Percentiles rank a stretch among this genome's conserved stretches.
These are phyloP conservation scores for Apotomis capreana DNA, from an alignment of 2,888 invertebrate genomes.

Conservation along the genomic window DNA sequence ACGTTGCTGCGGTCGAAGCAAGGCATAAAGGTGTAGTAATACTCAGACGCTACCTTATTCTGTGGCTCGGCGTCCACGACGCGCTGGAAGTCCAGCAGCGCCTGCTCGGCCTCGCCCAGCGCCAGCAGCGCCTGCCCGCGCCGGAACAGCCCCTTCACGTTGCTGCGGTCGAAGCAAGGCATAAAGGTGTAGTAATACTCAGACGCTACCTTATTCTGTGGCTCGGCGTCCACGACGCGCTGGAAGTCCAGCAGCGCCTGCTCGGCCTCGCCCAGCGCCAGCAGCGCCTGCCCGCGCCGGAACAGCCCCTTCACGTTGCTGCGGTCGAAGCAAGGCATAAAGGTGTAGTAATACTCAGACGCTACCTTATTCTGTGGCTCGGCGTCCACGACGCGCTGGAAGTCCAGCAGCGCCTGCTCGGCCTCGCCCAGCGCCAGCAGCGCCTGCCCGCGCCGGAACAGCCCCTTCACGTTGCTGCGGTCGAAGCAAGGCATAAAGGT, in stretches of 20 bases:
- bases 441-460: slow-evolving; percentile 94
- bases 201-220: slow-evolving; percentile 78
- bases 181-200: no score
- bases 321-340: slow-evolving; percentile 80
- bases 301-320: slow-evolving; percentile 95
- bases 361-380: slow-evolving; percentile 91
- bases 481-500: slow-evolving; percentile 76
- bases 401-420: slow-evolving; percentile 89
- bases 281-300: slow-evolving; percentile 91
- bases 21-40: no score
- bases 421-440: slow-evolving; percentile 89
- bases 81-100: slow-evolving; percentile 89
- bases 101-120: slow-evolving; percentile 90
- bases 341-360: not conserved
- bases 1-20: slow-evolving; percentile 88
- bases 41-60: slow-evolving; percentile 59
- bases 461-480: slow-evolving; percentile 91
- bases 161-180: slow-evolving; percentile 85
- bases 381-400: slow-evolving; percentile 87
- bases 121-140: slow-evolving; percentile 91
- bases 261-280: slow-evolving; percentile 90
- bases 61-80: slow-evolving; percentile 91
- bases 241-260: slow-evolving; percentile 91
- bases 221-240: slow-evolving; percentile 89
- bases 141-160: slow-evolving; percentile 95